Conservation (phyloP, 2,113 vertebrate species). For the Nesogale talazaci region DNA sequence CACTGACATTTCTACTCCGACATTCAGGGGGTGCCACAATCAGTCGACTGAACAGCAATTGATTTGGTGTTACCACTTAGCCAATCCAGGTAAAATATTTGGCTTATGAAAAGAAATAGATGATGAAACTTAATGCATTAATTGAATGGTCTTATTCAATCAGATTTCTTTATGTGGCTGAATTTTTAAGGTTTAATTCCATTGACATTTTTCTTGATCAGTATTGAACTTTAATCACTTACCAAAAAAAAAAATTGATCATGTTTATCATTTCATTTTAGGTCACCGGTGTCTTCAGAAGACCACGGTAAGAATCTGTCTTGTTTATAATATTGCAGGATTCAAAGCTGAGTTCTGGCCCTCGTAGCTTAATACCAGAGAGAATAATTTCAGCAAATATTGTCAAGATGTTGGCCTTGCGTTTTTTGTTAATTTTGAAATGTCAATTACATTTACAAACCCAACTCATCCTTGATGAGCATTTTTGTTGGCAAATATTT, state of each 20-base stretch:
- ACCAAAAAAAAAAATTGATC: constrained; percentile 74
- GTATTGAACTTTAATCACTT: constrained; percentile 12
- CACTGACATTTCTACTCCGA: neutral
- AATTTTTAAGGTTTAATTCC: neutral
- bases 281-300: constrained; percentile 88
- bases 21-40: neutral
- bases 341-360: constrained; percentile 54
- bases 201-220: neutral
- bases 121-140: neutral
- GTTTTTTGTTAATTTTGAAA: constrained; percentile 5
- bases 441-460: constrained; percentile 26
- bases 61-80: neutral
- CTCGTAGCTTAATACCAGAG: constrained; percentile 5
- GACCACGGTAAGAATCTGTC: constrained; percentile 87
- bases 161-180: constrained; percentile 16
- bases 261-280: constrained; percentile 84
- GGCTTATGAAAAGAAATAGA: neutral
- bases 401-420: constrained; percentile 35
- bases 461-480: neutral
- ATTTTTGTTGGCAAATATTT: constrained; percentile 52
- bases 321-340: constrained; percentile 53
- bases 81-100: constrained; percentile 23
- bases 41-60: neutral
- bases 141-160: neutral
- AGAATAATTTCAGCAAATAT: constrained; percentile 55